Conservation (phyloP, 1,140 invertebrate species). For the Maconellicoccus hirsutus region DNA sequence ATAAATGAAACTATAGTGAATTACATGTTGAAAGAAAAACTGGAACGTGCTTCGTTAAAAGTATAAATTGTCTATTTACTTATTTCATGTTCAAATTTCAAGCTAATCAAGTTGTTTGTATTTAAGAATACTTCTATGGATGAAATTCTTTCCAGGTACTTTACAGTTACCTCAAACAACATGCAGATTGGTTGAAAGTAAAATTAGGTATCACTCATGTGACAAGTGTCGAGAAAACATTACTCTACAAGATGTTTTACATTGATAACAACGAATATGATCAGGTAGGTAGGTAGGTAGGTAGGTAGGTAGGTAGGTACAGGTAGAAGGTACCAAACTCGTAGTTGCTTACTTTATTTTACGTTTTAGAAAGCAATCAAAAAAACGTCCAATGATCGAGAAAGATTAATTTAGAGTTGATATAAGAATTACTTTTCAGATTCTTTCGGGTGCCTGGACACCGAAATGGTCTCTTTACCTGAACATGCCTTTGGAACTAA, state of each 20-base stretch:
- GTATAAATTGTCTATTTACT: neutral
- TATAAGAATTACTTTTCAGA: constrained; percentile 31
- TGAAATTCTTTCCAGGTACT: constrained; percentile 41
- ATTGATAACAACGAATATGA: constrained; percentile 57
- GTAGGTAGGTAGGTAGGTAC: too few relatives aligned
- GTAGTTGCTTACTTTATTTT: too few relatives aligned
- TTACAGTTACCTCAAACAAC: constrained; percentile 52
- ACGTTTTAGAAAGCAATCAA: too few relatives aligned
- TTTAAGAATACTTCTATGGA: too few relatives aligned
- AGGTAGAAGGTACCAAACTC: too few relatives aligned
- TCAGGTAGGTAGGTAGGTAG: constrained; percentile 43
- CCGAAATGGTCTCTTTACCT: constrained; percentile 43
- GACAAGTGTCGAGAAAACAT: constrained; percentile 35
- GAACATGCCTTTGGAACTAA: constrained; percentile 42
- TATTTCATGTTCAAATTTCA: too few relatives aligned
- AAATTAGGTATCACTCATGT: constrained; percentile 38
- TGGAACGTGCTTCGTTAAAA: neutral
- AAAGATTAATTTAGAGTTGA: too few relatives aligned
- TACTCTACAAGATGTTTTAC: constrained; percentile 62
- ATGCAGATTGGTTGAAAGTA: constrained; percentile 51
- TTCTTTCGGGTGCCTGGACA: constrained; percentile 40
- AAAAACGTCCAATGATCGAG: too few relatives aligned
- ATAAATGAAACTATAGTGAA: neutral
- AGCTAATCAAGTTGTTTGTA: too few relatives aligned
- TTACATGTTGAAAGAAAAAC: neutral